These are phyloP conservation scores for Trogon surrucura DNA, from an alignment of 2,113 vertebrate species.

Conservation along the genomic window DNA sequence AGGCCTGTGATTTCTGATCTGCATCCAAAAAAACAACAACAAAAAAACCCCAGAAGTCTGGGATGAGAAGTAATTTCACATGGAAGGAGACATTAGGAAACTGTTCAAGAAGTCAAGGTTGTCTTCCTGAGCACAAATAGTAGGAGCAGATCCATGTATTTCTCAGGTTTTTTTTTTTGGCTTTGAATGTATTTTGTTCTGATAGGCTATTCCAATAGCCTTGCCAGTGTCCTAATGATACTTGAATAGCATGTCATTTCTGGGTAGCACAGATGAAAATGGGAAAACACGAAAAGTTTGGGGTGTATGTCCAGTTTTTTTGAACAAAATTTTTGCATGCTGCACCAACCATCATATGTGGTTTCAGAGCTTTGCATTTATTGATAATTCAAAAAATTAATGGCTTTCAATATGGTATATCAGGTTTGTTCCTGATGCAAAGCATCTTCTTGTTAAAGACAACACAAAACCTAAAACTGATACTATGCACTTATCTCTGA, in stretches of 20 bases:
- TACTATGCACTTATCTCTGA: not conserved
- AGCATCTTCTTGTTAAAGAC: not conserved
- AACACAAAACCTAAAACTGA: not conserved
- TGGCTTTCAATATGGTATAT: not conserved
- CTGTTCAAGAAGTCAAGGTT: not conserved
- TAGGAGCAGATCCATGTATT: not conserved
- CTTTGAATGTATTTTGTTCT: not conserved
- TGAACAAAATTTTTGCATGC: not conserved
- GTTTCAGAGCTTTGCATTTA: not conserved
- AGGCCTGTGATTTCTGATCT: not conserved
- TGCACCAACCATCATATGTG: not conserved
- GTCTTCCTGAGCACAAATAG: not conserved
- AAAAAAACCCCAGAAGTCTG: not conserved
- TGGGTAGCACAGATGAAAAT: accelerated
- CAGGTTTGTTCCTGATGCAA: not conserved
- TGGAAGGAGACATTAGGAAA: not conserved
- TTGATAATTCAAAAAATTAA: not conserved
- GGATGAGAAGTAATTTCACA: not conserved
- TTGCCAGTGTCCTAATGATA: not conserved
- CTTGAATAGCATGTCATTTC: not conserved
- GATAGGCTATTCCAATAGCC: accelerated
- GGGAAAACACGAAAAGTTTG: not conserved
- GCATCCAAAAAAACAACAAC: not conserved
- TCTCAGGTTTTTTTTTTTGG: not conserved
- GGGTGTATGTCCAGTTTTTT: not conserved